Percentiles rank a stretch among this genome's conserved stretches.
These are phyloP conservation scores for Acanthaster planci DNA, from an alignment of 35 echinoderm and acorn worm species.

Conservation along the genomic window DNA sequence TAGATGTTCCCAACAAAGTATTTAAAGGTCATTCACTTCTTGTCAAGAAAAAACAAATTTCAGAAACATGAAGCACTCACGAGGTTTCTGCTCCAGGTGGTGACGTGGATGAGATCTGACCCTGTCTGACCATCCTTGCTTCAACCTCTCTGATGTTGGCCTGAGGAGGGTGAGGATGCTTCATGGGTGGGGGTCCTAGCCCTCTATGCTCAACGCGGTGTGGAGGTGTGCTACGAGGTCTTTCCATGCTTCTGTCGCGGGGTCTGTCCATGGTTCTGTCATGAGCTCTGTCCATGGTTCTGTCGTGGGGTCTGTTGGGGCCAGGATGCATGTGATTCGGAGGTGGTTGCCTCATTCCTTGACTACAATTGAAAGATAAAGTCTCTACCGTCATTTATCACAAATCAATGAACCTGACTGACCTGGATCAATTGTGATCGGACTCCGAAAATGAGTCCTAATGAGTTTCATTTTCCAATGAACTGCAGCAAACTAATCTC, in stretches of 20 bases:
- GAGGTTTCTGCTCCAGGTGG: slow-evolving; percentile 7
- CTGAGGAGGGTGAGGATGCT: background rate
- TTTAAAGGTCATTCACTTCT: too few species aligned
- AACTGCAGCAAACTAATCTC: too few species aligned
- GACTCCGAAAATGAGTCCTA: too few species aligned
- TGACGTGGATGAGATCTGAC: background rate
- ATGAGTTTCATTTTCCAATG: too few species aligned
- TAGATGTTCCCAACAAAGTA: too few species aligned
- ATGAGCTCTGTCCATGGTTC: background rate
- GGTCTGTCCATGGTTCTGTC: slow-evolving; percentile 12
- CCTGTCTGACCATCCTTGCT: background rate
- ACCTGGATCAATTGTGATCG: too few species aligned
- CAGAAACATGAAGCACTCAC: too few species aligned
- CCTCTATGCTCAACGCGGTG: background rate
- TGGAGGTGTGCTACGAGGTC: background rate
- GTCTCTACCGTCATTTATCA: too few species aligned
- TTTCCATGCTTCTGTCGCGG: background rate
- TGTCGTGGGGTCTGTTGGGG: background rate
- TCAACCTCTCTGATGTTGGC: background rate
- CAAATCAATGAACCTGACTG: too few species aligned
- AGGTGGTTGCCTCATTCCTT: slow-evolving; percentile 22
- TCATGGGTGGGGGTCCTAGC: background rate
- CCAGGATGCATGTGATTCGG: slow-evolving; percentile 13
- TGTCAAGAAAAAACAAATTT: too few species aligned
- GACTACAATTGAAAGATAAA: background rate